phyloP scores from a whole-genome alignment of 2,888 invertebrate species.

The Drosophila neonasuta region DNA sequence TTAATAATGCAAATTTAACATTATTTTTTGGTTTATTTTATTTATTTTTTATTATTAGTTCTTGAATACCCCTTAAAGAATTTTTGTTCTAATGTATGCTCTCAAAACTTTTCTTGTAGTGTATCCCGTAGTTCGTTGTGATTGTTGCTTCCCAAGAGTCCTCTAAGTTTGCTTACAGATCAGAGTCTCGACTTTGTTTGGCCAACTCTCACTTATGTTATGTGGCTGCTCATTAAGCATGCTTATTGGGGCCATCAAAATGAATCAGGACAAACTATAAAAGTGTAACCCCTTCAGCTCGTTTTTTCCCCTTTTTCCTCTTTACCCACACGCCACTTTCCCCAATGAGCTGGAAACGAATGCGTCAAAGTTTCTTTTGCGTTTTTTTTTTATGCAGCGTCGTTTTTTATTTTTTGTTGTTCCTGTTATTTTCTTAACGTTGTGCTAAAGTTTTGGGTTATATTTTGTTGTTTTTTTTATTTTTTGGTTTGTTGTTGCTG shows the following conservation, averaged over 20 bases:
- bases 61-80: no score
- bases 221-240: slow-evolving; percentile 70
- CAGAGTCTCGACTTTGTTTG: not conserved
- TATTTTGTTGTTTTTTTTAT: slow-evolving; percentile 40
- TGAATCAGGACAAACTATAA: slow-evolving; percentile 79
- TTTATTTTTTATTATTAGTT: no score
- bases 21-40: no score
- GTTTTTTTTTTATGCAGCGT: slow-evolving; percentile 22
- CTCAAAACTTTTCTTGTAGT: not conserved
- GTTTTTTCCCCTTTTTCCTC: not conserved
- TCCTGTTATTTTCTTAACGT: slow-evolving; percentile 33
- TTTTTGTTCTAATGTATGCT: not conserved
- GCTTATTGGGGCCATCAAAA: slow-evolving; percentile 79
- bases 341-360: slow-evolving; percentile 43
- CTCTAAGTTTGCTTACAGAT: not conserved
- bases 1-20: no score
- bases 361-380: slow-evolving; percentile 53
- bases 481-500: slow-evolving; percentile 22
- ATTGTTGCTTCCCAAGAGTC: not conserved
- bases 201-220: slow-evolving; percentile 60
- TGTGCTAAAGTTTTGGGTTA: slow-evolving; percentile 58
- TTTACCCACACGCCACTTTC: slow-evolving; percentile 10
- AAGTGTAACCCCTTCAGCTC: slow-evolving; percentile 61
- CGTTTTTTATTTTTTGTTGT: slow-evolving; percentile 4
- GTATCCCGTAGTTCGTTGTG: not conserved